Evolutionary conservation across 2,888 invertebrate genomes (phyloP), one percentile per base, ranked within the genome.

Genomic region (Lepidocyrtoides sp.): DNA sequence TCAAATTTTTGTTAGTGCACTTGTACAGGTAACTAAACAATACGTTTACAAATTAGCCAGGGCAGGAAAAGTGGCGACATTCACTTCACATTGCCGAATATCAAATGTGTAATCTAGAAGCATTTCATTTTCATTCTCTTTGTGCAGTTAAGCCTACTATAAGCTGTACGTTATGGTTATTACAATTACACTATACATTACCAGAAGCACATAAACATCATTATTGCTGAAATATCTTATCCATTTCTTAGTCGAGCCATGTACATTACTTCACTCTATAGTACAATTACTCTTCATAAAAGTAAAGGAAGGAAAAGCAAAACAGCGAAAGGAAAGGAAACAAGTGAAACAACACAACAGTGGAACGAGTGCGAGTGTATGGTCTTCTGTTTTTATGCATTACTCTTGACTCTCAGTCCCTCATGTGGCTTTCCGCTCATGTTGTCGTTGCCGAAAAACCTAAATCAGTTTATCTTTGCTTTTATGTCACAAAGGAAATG

Each of bases 391-490:
- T 72, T 48, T 72, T 48, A 12, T 48, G 44, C 72, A 14, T 72
- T 48, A 72, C 26, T 72, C 48, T 72, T 72, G 72, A 48, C 44
- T 72, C 20, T 20, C 26, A 8, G 41, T 12, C 44, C 12, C 72
- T 48, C 44, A 12, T 20, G 10, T 69, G 20, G 23, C 48, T 23
- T 72, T 72, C 26, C 20, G 69, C 7, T 69, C 72, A 7, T 69
- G 17, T 20, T 72, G 41, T 23, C 10, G 72, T 17, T 23, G 51
- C 23, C 69, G 14, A 54, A 83, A 72, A 75, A 83, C 89, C 89
- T 83, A 89, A 89, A 89, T 83, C 82, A 60, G 89, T 89, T 83
- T 60, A 60, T 89, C 83, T 89, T 60, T 44, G 72, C 69, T 72
- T 89, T 89, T 72, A 60, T 36, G 36, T 69, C 17, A 20, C 32